Evolutionary conservation across 2,113 vertebrate genomes (phyloP).

Genomic region (Kryptolebias marmoratus): DNA sequence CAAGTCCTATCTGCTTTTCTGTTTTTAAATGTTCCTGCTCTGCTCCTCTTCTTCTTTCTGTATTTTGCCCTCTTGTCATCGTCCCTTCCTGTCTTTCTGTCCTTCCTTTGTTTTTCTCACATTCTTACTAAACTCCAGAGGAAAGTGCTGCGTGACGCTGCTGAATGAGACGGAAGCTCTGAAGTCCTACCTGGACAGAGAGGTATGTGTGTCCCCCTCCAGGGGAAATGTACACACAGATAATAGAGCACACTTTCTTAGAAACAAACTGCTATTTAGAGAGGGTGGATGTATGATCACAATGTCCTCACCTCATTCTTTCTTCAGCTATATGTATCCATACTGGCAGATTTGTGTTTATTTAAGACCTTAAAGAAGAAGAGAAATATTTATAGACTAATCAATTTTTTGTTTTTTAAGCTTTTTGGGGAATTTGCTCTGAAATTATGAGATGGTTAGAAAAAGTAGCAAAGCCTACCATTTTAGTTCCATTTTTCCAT

Average conservation of each 20-base stretch:
- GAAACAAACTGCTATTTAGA: neutral
- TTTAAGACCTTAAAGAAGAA: too few relatives aligned
- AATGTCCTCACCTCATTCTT: neutral
- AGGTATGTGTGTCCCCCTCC: conserved; percentile 80
- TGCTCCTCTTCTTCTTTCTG: neutral
- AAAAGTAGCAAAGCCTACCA: too few relatives aligned
- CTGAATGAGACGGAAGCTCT: conserved; percentile 97
- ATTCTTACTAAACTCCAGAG: conserved; percentile 76
- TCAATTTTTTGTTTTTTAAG: too few relatives aligned
- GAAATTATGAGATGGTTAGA: too few relatives aligned
- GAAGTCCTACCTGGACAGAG: conserved; percentile 95
- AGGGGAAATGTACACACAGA: neutral
- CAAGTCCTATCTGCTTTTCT: too few relatives aligned
- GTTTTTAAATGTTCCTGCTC: neutral
- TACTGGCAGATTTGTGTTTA: too few relatives aligned
- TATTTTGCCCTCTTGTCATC: neutral
- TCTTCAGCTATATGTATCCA: too few relatives aligned
- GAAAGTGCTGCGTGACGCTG: conserved; percentile 97
- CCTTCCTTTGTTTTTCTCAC: neutral
- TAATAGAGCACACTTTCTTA: neutral
- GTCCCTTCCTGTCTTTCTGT: neutral
- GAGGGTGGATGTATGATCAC: neutral
- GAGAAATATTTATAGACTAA: too few relatives aligned
- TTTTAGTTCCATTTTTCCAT: too few relatives aligned
- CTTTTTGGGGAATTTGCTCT: too few relatives aligned